Conservation (phyloP, 2,888 invertebrate genomes). For the Spodoptera littoralis region DNA sequence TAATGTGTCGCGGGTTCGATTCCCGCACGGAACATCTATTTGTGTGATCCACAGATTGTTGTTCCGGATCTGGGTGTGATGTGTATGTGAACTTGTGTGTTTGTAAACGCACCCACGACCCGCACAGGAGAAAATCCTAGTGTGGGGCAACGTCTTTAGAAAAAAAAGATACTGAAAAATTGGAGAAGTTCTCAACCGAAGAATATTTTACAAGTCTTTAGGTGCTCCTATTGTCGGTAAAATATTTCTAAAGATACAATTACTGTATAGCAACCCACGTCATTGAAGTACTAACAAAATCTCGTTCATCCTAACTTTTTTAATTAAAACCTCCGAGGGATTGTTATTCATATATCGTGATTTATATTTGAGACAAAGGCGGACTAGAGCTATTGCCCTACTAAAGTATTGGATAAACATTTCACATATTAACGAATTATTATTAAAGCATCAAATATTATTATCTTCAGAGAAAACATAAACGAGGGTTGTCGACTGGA, state of each 20-base stretch:
- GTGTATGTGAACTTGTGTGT: no score
- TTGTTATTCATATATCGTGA: neutral
- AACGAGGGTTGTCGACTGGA: conserved; percentile 50
- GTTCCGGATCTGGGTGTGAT: no score
- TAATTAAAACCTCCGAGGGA: conserved; percentile 8
- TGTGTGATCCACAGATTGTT: no score
- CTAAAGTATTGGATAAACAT: conserved; percentile 16
- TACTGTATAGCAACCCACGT: neutral
- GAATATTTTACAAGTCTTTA: no score
- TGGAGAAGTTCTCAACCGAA: neutral
- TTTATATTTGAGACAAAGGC: conserved; percentile 9
- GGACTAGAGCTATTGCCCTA: neutral
- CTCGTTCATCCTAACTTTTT: conserved; percentile 1
- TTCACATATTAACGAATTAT: conserved; percentile 39
- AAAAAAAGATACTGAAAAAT: neutral
- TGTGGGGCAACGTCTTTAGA: no score
- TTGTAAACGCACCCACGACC: no score
- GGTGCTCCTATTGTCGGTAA: no score
- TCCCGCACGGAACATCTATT: no score
- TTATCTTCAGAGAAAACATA: conserved; percentile 28
- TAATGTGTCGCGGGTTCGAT: no score
- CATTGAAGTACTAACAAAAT: neutral
- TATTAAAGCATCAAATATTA: conserved; percentile 32
- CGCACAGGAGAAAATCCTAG: no score
- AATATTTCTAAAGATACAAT: no score